Conservation (phyloP, 1,140 invertebrate species). For the Brachionus koreanus region DNA sequence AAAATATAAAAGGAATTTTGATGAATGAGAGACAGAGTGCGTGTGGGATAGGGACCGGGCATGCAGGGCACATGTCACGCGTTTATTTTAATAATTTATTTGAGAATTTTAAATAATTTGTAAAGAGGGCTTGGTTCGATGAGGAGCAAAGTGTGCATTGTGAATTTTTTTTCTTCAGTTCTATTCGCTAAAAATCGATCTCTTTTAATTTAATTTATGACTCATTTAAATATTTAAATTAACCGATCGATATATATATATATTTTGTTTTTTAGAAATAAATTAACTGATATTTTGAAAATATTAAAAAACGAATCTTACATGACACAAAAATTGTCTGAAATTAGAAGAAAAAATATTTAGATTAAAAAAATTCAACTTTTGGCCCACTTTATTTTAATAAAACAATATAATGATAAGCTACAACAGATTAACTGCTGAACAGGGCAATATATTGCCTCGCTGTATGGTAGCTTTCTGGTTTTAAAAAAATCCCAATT, state of each 20-base stretch:
- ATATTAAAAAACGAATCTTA: background rate
- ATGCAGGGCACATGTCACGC: background rate
- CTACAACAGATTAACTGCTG: too few relatives aligned
- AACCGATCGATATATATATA: background rate
- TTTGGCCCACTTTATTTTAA: too few relatives aligned
- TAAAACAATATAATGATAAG: too few relatives aligned
- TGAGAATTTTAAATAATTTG: background rate
- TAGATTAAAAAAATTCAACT: too few relatives aligned
- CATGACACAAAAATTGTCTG: background rate
- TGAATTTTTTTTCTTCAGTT: background rate
- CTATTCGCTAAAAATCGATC: background rate
- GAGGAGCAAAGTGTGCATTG: background rate
- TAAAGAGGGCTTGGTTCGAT: background rate
- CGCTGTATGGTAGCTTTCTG: too few relatives aligned
- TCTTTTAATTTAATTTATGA: background rate
- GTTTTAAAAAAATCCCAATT: too few relatives aligned
- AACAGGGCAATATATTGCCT: too few relatives aligned
- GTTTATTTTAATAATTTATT: background rate
- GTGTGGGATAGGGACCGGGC: background rate
- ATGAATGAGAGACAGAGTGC: background rate
- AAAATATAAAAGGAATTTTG: background rate
- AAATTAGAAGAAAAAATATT: background rate
- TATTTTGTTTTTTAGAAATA: background rate
- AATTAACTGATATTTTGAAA: background rate
- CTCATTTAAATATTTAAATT: background rate